Conservation (phyloP, 23 tunicate genomes). For the Corella eumyota region DNA sequence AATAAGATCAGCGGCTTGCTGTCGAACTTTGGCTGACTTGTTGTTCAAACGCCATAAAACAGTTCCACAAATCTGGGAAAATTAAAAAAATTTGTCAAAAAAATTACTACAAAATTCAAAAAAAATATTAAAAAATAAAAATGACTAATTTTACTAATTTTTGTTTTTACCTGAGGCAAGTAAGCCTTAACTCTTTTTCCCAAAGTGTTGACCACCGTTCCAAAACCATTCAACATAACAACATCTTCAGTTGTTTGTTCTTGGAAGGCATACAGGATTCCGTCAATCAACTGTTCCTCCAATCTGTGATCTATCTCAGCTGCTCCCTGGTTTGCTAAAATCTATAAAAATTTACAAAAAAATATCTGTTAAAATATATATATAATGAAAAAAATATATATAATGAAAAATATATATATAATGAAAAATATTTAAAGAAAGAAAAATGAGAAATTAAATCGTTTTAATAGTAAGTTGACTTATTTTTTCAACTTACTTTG, state of each 20-base stretch:
- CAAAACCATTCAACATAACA: conserved; percentile 96
- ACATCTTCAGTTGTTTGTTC: conserved; percentile 99
- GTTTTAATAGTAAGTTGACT: too few relatives aligned
- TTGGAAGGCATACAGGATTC: conserved; percentile 98
- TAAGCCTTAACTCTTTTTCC: conserved; percentile 95
- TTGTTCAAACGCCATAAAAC: conserved; percentile 99
- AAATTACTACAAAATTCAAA: background rate
- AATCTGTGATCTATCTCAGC: conserved; percentile 91
- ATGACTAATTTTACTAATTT: background rate
- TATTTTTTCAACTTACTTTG: conserved; percentile 39
- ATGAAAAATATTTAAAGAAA: background rate
- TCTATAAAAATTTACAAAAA: conserved; percentile 12
- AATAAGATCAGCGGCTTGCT: conserved; percentile 99
- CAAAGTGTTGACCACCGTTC: conserved; percentile 95
- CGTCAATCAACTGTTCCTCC: conserved; percentile 98
- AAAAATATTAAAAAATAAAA: background rate
- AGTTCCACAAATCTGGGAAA: conserved; percentile 91
- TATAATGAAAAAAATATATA: background rate
- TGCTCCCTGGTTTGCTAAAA: conserved; percentile 90
- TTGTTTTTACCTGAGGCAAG: conserved; percentile 63
- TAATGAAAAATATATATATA: background rate
- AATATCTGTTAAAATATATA: background rate
- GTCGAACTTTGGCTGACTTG: conserved; percentile 98
- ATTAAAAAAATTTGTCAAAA: background rate
- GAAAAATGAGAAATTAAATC: background rate